Evolutionary conservation across 2,888 invertebrate genomes (phyloP).

Genomic region (Hypomecis punctinalis): DNA sequence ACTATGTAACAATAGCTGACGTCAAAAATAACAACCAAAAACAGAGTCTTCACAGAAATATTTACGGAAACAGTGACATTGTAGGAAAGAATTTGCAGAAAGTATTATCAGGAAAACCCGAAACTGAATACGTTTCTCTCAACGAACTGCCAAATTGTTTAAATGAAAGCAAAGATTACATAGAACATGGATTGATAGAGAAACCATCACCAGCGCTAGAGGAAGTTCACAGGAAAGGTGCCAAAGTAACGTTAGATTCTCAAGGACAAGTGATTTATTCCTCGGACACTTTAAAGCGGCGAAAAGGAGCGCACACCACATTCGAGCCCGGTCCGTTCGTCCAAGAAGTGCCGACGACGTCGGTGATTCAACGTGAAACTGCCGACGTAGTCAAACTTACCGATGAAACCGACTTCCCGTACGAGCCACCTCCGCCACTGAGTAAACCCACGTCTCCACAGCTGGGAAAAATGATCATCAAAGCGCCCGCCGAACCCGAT

Average conservation of each 20-base stretch:
- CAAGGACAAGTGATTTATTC: conserved; percentile 95
- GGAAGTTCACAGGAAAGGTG: conserved; percentile 86
- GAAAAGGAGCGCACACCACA: conserved; percentile 92
- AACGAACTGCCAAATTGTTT: conserved; percentile 89
- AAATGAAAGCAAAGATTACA: conserved; percentile 74
- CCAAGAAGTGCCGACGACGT: conserved; percentile 84
- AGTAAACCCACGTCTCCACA: conserved; percentile 87
- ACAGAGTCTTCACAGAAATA: conserved; percentile 68
- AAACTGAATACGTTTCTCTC: conserved; percentile 92
- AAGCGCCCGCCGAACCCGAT: conserved; percentile 79
- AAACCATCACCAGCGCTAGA: conserved; percentile 65
- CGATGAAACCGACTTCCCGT: conserved; percentile 80
- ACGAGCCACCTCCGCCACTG: conserved; percentile 68
- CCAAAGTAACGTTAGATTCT: conserved; percentile 92
- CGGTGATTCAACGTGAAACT: conserved; percentile 72
- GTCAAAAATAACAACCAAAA: conserved; percentile 92
- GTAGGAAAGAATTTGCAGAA: conserved; percentile 87
- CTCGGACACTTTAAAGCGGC: conserved; percentile 92
- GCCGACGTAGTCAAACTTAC: conserved; percentile 71
- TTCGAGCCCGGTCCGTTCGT: conserved; percentile 95
- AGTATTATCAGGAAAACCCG: conserved; percentile 85
- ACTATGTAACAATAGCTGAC: conserved; percentile 94
- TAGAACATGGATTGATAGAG: conserved; percentile 68
- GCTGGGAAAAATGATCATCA: conserved; percentile 87
- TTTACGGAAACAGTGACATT: conserved; percentile 88